Percentiles rank a stretch among this genome's conserved stretches.
Evolutionary conservation across 2,113 vertebrate genomes (phyloP).

Genomic region (Misgurnus anguillicaudatus): DNA sequence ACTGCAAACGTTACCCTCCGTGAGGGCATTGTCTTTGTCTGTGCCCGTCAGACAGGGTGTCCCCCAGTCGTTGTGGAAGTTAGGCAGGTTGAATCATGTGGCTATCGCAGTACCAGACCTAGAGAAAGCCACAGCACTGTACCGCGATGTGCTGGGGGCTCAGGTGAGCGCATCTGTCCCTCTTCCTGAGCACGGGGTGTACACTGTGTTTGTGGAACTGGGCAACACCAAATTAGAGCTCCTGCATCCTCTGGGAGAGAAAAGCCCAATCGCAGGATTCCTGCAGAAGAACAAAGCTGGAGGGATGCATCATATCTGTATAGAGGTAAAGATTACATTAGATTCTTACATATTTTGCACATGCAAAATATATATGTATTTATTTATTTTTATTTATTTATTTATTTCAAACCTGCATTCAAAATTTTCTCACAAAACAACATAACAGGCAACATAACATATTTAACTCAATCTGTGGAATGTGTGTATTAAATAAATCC

Average conservation of each 20-base stretch:
- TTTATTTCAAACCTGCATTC: no score
- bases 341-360: background rate
- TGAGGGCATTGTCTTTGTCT: slow-evolving; percentile 60
- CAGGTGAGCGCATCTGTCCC: slow-evolving; percentile 82
- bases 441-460: no score
- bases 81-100: slow-evolving; percentile 90
- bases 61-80: slow-evolving; percentile 80
- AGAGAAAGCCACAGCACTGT: slow-evolving; percentile 83
- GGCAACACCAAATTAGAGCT: slow-evolving; percentile 95
- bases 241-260: slow-evolving; percentile 88
- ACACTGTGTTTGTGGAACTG: slow-evolving; percentile 91
- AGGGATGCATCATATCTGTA: slow-evolving; percentile 96
- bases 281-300: slow-evolving; percentile 90
- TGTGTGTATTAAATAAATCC: no score
- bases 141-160: slow-evolving; percentile 86
- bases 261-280: slow-evolving; percentile 89
- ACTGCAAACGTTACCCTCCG: slow-evolving; percentile 2
- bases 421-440: no score
- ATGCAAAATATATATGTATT: no score
- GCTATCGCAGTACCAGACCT: slow-evolving; percentile 92
- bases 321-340: slow-evolving; percentile 82
- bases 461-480: background rate
- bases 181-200: slow-evolving; percentile 90
- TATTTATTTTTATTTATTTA: no score
- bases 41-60: slow-evolving; percentile 57